A percentile compares a stretch with the other conserved stretches of the same genome.
Conservation (phyloP, 2,113 vertebrate genomes). For the Pterocles orientalis region DNA sequence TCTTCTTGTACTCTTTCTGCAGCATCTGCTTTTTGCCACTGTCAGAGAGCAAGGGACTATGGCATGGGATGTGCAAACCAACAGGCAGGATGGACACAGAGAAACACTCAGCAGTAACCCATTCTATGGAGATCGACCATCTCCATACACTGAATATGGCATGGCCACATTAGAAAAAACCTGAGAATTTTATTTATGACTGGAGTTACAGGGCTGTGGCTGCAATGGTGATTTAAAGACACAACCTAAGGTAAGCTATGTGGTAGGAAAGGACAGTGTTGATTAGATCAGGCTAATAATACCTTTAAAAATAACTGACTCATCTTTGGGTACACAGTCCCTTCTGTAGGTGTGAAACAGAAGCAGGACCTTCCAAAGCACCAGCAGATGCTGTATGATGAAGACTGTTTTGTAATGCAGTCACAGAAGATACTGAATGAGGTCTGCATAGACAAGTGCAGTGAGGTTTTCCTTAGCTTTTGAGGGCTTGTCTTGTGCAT, state of each 20-base stretch:
- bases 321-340: background rate
- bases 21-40: background rate
- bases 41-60: background rate
- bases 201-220: background rate
- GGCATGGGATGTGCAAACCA: background rate
- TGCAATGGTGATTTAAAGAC: background rate
- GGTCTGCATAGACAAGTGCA: background rate
- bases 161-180: background rate
- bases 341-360: background rate
- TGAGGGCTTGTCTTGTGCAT: background rate
- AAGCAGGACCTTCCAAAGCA: background rate
- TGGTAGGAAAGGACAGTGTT: background rate
- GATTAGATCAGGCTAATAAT: background rate
- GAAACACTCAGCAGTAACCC: background rate
- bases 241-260: background rate
- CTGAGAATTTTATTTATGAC: background rate
- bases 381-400: background rate
- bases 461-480: background rate
- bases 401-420: background rate
- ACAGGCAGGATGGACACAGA: background rate
- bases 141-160: background rate
- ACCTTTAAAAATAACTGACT: background rate
- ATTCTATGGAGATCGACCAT: background rate
- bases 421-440: background rate
- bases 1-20: background rate